Evolutionary conservation across 30 jellyfish, hydroid and myxozoan species (phyloP).

Genomic region (Cassiopea xamachana): DNA sequence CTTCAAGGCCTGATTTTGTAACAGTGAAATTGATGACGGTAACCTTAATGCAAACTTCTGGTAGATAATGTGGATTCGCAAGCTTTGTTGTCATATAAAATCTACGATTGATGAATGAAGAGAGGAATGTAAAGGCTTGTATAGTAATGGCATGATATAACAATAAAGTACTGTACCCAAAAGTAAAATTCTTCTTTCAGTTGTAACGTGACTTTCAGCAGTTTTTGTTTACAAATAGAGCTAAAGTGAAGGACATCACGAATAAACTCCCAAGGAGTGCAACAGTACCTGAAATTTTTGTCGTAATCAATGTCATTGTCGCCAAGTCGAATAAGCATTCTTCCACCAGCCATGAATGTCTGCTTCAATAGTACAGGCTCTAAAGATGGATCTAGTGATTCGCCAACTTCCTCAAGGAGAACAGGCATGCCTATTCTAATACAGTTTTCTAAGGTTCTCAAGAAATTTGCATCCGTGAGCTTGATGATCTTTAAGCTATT

Average conservation of each 20-base stretch:
- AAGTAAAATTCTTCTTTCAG: no score
- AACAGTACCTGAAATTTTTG: conserved; percentile 75
- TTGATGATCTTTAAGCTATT: conserved; percentile 90
- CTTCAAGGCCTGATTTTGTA: conserved; percentile 94
- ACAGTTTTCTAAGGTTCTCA: conserved; percentile 91
- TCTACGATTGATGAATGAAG: conserved; percentile 2
- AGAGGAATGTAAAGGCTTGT: no score
- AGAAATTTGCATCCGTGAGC: conserved; percentile 85
- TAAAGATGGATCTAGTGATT: conserved; percentile 93
- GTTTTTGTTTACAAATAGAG: no score
- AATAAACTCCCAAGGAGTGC: no score
- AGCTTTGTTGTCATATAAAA: conserved; percentile 95
- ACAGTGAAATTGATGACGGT: conserved; percentile 96
- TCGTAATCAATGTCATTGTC: conserved; percentile 95
- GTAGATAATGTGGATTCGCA: conserved; percentile 96
- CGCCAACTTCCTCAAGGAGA: conserved; percentile 91
- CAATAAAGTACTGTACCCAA: no score
- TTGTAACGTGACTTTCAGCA: no score
- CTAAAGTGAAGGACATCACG: no score
- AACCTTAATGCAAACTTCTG: conserved; percentile 97
- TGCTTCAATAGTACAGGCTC: conserved; percentile 93
- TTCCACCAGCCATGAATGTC: conserved; percentile 94
- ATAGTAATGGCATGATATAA: no score
- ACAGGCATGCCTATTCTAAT: conserved; percentile 95
- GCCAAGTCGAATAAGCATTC: conserved; percentile 94